Base-by-base conservation (phyloP, 2,797 vertebrate genomes). In the Chelonia mydas region DNA sequence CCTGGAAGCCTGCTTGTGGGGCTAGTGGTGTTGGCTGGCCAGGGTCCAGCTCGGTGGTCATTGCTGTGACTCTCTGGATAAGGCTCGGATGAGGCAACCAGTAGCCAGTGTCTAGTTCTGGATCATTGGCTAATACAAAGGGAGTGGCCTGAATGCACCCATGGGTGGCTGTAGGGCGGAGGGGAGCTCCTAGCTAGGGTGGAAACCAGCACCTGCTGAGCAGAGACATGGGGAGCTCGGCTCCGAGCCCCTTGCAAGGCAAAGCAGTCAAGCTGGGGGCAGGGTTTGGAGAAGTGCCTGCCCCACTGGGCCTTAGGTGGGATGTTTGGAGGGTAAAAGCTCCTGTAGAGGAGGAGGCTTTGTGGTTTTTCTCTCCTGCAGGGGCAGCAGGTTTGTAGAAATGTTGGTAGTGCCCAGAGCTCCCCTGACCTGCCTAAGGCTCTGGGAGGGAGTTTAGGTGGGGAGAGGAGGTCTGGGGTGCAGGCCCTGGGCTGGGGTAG, bases 11-110 rank as follows among this genome's bases (percentile, higher is more conserved):
- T 11, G 10, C 31, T 27, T 5, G 59, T 12, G 28, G 12, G 28
- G 11, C 12, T 7, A 33, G 59, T 31, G 59, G 59, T 2, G 11
- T 6, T 65, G 31, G 15, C 9, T 37, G n/a, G 65, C 17, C 9
- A 11, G 65, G n/a, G 9, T 37, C 19, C 1, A 11, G 17, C n/a
- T 68, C 9, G 0, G n/a, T 3, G 33, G 17, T 3, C 4, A 17
- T 6, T 3, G 65, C 65, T 68, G 31, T 61, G 15, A 33, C 7
- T 7, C 7, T 7, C 12, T 17, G 31, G n/a, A 2, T 37, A 37
- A 21, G 4, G 9, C n/a, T 10, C n/a, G 19, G 65, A 10, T 19
- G 19, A 68, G 33, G 17, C 4, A 21, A 37, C 33, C 31, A 5
- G 16, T 7, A 68, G 61, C 33, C 33, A 37, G 17, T 10, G n/a